Evolutionary conservation across 2,113 vertebrate genomes (phyloP).

Genomic region (Smithornis capensis): DNA sequence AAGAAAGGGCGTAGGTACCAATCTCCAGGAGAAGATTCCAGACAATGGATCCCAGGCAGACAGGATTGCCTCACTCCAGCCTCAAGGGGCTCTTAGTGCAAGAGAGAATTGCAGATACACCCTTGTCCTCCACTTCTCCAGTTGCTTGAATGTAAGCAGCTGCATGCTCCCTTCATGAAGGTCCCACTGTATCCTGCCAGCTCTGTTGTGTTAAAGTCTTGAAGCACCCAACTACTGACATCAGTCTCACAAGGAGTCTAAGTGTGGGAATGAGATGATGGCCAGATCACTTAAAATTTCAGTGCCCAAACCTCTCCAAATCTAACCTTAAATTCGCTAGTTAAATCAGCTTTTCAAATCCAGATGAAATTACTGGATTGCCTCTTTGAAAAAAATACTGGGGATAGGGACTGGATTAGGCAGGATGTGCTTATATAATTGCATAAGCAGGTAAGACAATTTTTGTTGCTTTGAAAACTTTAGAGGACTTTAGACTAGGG

Average conservation of each 20-base stretch:
- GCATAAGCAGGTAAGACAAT: neutral
- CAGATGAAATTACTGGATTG: neutral
- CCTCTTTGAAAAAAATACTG: neutral
- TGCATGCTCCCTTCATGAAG: neutral
- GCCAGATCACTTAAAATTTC: neutral
- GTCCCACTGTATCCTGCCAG: neutral
- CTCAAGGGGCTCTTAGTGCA: conserved; percentile 58
- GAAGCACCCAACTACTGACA: fast-evolving
- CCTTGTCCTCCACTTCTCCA: conserved; percentile 45
- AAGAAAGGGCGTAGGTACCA: conserved; percentile 68
- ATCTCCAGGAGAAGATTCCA: conserved; percentile 61
- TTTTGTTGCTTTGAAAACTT: conserved; percentile 16
- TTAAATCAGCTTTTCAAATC: neutral
- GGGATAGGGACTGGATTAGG: neutral
- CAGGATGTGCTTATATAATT: neutral
- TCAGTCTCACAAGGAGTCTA: neutral
- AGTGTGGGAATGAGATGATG: neutral
- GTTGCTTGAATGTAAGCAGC: neutral
- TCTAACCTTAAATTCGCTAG: neutral
- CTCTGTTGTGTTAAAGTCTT: neutral
- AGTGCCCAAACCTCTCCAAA: neutral
- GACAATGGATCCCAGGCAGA: conserved; percentile 63
- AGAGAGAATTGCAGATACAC: conserved; percentile 43
- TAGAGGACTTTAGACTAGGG: neutral
- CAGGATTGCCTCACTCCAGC: conserved; percentile 53